Conservation (phyloP, 1,140 invertebrate species). For the Drosophila pallidifrons region DNA sequence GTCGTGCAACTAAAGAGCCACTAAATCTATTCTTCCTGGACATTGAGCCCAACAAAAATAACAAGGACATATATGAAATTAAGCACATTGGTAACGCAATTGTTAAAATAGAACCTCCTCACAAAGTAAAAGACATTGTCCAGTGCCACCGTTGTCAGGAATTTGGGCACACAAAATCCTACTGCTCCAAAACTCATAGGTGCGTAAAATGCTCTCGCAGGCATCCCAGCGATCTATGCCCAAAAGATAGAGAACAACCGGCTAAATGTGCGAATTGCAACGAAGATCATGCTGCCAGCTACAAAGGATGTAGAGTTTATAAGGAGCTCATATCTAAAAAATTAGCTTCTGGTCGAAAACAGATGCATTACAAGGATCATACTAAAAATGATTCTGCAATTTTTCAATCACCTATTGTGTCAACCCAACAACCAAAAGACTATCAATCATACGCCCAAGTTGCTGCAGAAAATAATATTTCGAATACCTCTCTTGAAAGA, state of each 20-base stretch:
- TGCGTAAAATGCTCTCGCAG: conserved; percentile 82
- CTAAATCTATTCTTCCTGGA: conserved; percentile 53
- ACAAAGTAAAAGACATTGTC: conserved; percentile 60
- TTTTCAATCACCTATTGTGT: background rate
- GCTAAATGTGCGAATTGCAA: conserved; percentile 76
- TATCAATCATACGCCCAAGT: conserved; percentile 20
- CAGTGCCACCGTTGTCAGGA: conserved; percentile 81
- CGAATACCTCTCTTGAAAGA: conserved; percentile 13
- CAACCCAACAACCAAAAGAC: conserved; percentile 10
- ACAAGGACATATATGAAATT: conserved; percentile 78
- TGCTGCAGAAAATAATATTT: conserved; percentile 9
- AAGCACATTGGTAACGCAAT: conserved; percentile 44
- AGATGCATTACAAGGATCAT: background rate
- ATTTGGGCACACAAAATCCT: conserved; percentile 81
- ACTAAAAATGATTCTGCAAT: conserved; percentile 5
- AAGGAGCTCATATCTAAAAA: conserved; percentile 18
- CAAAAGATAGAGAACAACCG: conserved; percentile 45
- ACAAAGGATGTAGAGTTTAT: background rate
- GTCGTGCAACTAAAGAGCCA: conserved; percentile 46
- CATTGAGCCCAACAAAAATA: conserved; percentile 52
- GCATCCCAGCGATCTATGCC: conserved; percentile 65
- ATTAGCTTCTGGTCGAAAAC: background rate
- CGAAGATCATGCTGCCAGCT: conserved; percentile 65
- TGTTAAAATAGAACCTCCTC: conserved; percentile 50
- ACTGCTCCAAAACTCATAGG: conserved; percentile 60